Conservation (phyloP, 2,113 vertebrate genomes). For the Sylvietta virens region DNA sequence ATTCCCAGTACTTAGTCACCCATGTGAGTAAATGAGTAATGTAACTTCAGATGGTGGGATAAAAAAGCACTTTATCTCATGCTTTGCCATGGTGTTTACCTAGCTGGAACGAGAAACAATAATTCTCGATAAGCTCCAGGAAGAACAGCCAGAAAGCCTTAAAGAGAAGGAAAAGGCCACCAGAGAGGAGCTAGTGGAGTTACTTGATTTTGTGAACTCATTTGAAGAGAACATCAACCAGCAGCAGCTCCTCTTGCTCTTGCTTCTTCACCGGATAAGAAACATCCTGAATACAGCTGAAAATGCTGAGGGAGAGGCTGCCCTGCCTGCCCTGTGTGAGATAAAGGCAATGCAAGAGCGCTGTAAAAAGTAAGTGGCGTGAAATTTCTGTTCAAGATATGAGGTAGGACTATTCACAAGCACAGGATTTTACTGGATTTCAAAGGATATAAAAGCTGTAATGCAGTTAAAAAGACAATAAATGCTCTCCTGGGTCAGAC, state of each 20-base stretch:
- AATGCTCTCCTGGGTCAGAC: not conserved
- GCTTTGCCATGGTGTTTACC: not conserved
- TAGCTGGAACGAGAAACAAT: slow-evolving; percentile 84
- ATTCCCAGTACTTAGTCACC: not conserved
- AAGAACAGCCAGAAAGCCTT: slow-evolving; percentile 77
- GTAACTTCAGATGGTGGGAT: not conserved
- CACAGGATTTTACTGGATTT: not conserved
- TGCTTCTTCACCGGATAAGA: slow-evolving; percentile 78
- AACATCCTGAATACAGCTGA: slow-evolving; percentile 70
- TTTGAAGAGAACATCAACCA: slow-evolving; percentile 81
- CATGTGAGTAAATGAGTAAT: not conserved
- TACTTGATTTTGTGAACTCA: slow-evolving; percentile 68
- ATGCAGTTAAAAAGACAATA: not conserved
- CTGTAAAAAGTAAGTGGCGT: slow-evolving; percentile 76
- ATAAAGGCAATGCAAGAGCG: slow-evolving; percentile 81
- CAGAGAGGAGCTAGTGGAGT: slow-evolving; percentile 77
- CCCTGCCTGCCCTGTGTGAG: slow-evolving; percentile 71
- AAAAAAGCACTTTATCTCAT: not conserved
- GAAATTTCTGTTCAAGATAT: not conserved
- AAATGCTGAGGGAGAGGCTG: slow-evolving; percentile 50
- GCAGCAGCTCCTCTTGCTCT: slow-evolving; percentile 78
- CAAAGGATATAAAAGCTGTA: not conserved
- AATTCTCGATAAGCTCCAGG: slow-evolving; percentile 82
- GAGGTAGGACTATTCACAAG: not conserved
- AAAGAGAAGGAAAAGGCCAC: slow-evolving; percentile 60